Evolutionary conservation across 2,888 invertebrate species (phyloP), one percentile per base, ranked within the genome.

Genomic region (Polyommatus icarus): DNA sequence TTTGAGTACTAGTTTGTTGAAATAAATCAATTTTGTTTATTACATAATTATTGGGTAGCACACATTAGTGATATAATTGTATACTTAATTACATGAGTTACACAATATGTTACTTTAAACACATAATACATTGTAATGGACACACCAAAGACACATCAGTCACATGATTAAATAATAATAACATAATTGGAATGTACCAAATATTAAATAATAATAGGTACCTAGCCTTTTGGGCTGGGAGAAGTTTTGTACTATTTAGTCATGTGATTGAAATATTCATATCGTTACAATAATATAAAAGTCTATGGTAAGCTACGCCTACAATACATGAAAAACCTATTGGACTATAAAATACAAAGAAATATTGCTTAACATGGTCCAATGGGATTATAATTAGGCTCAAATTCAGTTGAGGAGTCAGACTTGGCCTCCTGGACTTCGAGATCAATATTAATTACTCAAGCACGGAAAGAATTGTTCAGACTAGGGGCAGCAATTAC

Each of bases 281-380:
- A 82, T 82, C 78, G 81, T 81, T 84, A 86, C 84, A 84, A 85
- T 87, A 82, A 83, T 89, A 91, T 87, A 91, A 92, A 92, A 93
- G 82, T 87, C 90, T 91, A 92, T 84, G 82, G 87, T 91, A 90
- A 90, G 90, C 91, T 92, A 92, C 87, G 87, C 87, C 90, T 91
- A 92, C 88, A 83, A 84, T 85, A 87, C 91, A 90, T 87, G 88
- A 88, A 88, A 86, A 86, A 85, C 84, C 87, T 89, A 88, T 83
- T 88, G 88, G 87, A 84, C 88, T 91, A 91, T 89, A 84, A 89
- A 89, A 90, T 89, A 90, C 88, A 90, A 85, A 90, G 82, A 88
- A 87, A 89, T 93, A 93, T 93, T 93, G 93, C 93, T 93, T 92
- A 91, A 89, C 87, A 85, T 94, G 93, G 93, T 94, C 93, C 93